Conservation (phyloP, 2,797 vertebrate species). For the Pipistrellus kuhlii region DNA sequence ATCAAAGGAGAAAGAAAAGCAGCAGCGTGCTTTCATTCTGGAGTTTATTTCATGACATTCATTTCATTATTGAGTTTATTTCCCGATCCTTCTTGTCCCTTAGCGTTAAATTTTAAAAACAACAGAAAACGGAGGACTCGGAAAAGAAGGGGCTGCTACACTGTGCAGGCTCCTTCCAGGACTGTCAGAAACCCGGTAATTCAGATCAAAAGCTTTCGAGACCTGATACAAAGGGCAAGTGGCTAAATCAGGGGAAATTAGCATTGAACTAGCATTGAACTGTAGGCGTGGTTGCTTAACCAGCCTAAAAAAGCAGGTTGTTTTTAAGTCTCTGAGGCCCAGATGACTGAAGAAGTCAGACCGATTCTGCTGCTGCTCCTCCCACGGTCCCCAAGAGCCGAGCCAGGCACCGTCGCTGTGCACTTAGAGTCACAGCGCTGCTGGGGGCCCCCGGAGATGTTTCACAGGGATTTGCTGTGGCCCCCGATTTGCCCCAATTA, state of each 20-base stretch:
- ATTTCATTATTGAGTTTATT: background rate
- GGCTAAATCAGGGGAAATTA: background rate
- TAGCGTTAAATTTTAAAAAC: background rate
- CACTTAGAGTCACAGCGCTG: background rate
- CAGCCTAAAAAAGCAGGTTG: background rate
- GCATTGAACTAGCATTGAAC: background rate
- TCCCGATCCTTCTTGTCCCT: background rate
- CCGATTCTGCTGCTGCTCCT: background rate
- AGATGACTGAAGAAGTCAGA: background rate
- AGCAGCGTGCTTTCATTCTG: background rate
- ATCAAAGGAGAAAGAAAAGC: background rate
- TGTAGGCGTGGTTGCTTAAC: background rate
- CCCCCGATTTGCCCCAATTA: background rate
- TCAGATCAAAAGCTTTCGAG: slow-evolving; percentile 53
- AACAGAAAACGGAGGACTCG: background rate
- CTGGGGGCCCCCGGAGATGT: background rate
- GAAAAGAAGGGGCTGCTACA: background rate
- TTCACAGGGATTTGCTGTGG: background rate
- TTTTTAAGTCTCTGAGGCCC: background rate
- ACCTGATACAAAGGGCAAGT: background rate
- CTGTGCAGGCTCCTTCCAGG: background rate
- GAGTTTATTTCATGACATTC: background rate
- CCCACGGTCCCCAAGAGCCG: background rate
- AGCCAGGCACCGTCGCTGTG: background rate
- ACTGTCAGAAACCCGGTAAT: background rate